Conservation (phyloP, 35 echinoderm and acorn worm species). For the Heliocidaris erythrogramma region DNA sequence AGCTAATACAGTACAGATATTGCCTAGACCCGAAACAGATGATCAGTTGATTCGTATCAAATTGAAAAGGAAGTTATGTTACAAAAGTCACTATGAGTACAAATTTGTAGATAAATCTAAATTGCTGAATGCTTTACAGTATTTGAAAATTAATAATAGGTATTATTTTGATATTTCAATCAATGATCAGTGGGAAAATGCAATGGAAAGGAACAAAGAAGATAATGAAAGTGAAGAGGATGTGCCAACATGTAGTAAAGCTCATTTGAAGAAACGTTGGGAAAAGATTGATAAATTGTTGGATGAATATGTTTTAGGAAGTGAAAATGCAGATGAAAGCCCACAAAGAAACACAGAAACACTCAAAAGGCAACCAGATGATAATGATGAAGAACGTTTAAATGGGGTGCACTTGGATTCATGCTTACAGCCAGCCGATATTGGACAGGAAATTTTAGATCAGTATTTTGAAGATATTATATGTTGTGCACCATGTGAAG, state of each 20-base stretch:
- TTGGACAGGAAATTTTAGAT: constrained; percentile 56
- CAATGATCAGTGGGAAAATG: constrained; percentile 42
- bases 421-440: constrained; percentile 70
- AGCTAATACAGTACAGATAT: constrained; percentile 37
- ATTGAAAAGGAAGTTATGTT: constrained; percentile 29
- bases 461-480: constrained; percentile 63
- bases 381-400: constrained; percentile 48
- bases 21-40: constrained; percentile 52
- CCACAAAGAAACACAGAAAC: background rate
- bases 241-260: too few species aligned
- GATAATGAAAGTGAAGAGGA: too few species aligned
- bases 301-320: background rate
- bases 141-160: constrained; percentile 54
- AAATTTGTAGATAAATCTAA: constrained; percentile 62
- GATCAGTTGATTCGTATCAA: constrained; percentile 63
- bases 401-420: constrained; percentile 43
- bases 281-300: too few species aligned
- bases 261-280: too few species aligned
- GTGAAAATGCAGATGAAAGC: constrained; percentile 38
- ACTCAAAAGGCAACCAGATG: background rate
- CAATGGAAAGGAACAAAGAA: too few species aligned
- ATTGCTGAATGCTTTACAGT: constrained; percentile 52
- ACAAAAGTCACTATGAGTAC: constrained; percentile 57
- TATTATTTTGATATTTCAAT: constrained; percentile 46
- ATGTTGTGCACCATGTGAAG: constrained; percentile 75